Evolutionary conservation across 2,113 vertebrate species (phyloP), one percentile per base, ranked within the genome.

Genomic region (Pteronura brasiliensis): DNA sequence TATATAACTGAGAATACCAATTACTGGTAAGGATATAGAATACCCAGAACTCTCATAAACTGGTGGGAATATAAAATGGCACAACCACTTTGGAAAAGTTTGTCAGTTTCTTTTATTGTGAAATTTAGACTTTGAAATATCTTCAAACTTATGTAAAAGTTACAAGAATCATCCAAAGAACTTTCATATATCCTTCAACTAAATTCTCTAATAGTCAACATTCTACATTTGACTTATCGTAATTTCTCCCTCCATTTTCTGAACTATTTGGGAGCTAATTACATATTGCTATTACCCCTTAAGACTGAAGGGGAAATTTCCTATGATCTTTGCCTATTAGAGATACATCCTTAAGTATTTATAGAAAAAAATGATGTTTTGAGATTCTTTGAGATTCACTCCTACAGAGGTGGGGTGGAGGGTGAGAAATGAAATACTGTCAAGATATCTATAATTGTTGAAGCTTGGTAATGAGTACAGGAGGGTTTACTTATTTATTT

Each of bases 121-220:
- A 79, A 88, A 88, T 57, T 83, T 83, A 88, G 44, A 96, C 49
- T 88, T 79, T 47, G 49, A 80, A 84, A 90, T 83, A 83, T 8
- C 55, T 79, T 63, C 29, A 94, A 88, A 47, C 77, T 65, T 92
- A 79, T 5, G 42, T 79, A 77, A 71, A 71, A 52, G 42, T 88
- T 84, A 25, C 36, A 84, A 91, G 44, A 83, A 25, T 92, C 57
- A 88, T 79, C 31, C 1, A 23, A 79, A 93, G 42, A 93, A 90
- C 47, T 88, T 47, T 88, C 52, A 84, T 42, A 39, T 47, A 42
- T 82, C 59, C 25, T 83, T 83, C 13, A 42, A 29, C 47, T 93
- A 93, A 93, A 82, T 86, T 89, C 25, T 7, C 39, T 59, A 59
- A 10, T 71, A 61, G n/a, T 57, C 29, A 31, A 6, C 27, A 69